Evolutionary conservation across 2,888 invertebrate genomes (phyloP), one percentile per base, ranked within the genome.

Genomic region (Hedychridium roseum): DNA sequence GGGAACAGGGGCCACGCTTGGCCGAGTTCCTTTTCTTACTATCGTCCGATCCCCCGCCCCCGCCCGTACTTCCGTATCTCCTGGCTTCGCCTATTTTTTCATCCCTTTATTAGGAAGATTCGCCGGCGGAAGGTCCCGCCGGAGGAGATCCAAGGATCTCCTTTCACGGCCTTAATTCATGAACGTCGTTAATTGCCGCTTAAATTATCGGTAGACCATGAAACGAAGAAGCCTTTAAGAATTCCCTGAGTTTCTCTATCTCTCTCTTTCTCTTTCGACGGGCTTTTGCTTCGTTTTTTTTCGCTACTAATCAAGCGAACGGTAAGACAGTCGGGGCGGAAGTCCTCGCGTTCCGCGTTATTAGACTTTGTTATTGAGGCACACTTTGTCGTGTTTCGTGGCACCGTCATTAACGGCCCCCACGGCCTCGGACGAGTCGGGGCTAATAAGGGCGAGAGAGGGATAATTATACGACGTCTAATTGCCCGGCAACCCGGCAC

Each of bases 381-480:
- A 30, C 27, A 26, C 18, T 32, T 38, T 43, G 43, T 45, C 2
- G 15, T 28, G 5, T 6, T 6, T 23, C 47, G 40, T 18, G 21
- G 27, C 34, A 36, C 40, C 17, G 41, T 41, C 35, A 48, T 49
- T 17, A 61, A 50, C 58, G 53, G 51, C 54, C 52, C 54, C 52
- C 49, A 46, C 23, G 5, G 9, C 49, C 52, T 49, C 41, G 44
- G 42, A 31, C 41, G 36, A 40, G 34, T 27, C 30, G 5, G 42
- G 43, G 43, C 50, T 52, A 61, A 61, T 58, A 62, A 55, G 50
- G 38, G 43, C 32, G 45, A 54, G 51, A n/a, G n/a, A 52, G 53
- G 55, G 62, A 71, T 70, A 71, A 71, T 71, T 71, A 66, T 61
- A 64, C 64, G 62, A 66, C 49, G 57, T 60, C 65, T 70, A 72